Evolutionary conservation across 1,140 invertebrate species (phyloP).

Genomic region (Ptiloglossa arizonensis): DNA sequence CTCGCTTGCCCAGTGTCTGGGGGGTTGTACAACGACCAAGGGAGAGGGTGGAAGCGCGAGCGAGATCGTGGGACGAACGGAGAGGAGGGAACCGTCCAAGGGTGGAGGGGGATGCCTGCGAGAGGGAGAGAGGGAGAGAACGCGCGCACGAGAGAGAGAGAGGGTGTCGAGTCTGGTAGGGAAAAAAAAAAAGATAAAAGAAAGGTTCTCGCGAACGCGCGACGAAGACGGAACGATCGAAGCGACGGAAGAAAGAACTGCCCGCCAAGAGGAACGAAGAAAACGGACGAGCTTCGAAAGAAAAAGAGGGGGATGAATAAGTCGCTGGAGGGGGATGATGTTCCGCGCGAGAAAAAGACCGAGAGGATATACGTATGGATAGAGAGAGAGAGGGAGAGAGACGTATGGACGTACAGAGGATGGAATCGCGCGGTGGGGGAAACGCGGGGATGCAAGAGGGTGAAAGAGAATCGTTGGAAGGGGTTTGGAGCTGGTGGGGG

Average conservation of each 20-base stretch:
- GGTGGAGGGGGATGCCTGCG: too few species aligned
- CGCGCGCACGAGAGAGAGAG: not conserved
- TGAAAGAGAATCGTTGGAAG: slow-evolving; percentile 55
- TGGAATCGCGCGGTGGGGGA: slow-evolving; percentile 47
- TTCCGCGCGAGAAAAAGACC: slow-evolving; percentile 26
- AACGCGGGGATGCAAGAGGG: slow-evolving; percentile 64
- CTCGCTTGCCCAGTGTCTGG: slow-evolving; percentile 61
- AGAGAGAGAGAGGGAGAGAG: too few species aligned
- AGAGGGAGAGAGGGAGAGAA: slow-evolving; percentile 22
- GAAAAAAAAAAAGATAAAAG: slow-evolving; percentile 20
- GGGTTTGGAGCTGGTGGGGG: slow-evolving; percentile 61
- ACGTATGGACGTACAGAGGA: slow-evolving; percentile 35
- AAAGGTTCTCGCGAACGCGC: slow-evolving; percentile 39
- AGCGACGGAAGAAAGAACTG: slow-evolving; percentile 1
- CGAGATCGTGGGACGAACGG: slow-evolving; percentile 3
- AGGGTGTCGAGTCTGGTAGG: slow-evolving; percentile 13
- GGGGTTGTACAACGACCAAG: slow-evolving; percentile 53
- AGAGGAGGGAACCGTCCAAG: not conserved
- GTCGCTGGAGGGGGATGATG: slow-evolving; percentile 9
- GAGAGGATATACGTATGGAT: slow-evolving; percentile 18
- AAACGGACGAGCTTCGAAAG: slow-evolving; percentile 9
- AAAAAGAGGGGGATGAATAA: slow-evolving; percentile 25
- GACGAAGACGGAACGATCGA: slow-evolving; percentile 32
- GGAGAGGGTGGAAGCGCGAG: slow-evolving; percentile 52
- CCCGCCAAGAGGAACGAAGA: slow-evolving; percentile 2